phyloP scores from a whole-genome alignment of 2,888 invertebrate genomes.

The Yponomeuta cagnagella region DNA sequence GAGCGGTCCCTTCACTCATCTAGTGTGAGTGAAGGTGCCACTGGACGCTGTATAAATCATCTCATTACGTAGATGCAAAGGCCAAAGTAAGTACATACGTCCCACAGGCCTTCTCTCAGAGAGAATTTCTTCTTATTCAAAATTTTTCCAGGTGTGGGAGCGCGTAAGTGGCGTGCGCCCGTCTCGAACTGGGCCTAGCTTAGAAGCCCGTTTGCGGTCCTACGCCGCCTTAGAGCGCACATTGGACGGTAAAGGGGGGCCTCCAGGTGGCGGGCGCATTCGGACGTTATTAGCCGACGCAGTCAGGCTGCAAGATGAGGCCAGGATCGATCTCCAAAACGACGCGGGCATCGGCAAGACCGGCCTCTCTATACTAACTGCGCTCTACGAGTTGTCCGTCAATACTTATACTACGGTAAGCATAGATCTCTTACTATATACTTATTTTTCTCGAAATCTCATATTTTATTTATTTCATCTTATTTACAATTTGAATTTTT shows the following conservation, averaged over 20 bases:
- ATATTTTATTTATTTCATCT: too few species aligned
- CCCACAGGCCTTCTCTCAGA: too few species aligned
- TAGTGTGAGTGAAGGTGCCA: too few species aligned
- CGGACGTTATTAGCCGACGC: slow-evolving; percentile 80
- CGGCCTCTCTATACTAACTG: slow-evolving; percentile 42
- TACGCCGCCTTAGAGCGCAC: slow-evolving; percentile 78
- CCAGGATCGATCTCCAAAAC: slow-evolving; percentile 51
- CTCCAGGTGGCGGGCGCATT: slow-evolving; percentile 53
- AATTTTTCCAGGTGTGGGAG: slow-evolving; percentile 79
- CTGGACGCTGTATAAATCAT: too few species aligned
- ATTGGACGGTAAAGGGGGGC: slow-evolving; percentile 75
- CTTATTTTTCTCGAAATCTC: too few species aligned
- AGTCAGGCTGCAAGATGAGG: slow-evolving; percentile 78
- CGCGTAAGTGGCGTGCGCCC: slow-evolving; percentile 61
- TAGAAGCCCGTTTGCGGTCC: slow-evolving; percentile 80
- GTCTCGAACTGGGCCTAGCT: slow-evolving; percentile 47
- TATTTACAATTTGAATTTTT: too few species aligned
- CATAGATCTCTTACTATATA: slow-evolving; percentile 15
- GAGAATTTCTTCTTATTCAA: too few species aligned
- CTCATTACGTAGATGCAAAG: too few species aligned
- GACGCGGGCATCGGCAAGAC: slow-evolving; percentile 59
- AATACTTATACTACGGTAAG: slow-evolving; percentile 59
- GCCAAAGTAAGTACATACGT: too few species aligned
- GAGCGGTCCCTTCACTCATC: too few species aligned
- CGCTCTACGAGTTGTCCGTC: slow-evolving; percentile 51